phyloP scores from a whole-genome alignment of 2,797 vertebrate species.

The Myotis vivesi region DNA sequence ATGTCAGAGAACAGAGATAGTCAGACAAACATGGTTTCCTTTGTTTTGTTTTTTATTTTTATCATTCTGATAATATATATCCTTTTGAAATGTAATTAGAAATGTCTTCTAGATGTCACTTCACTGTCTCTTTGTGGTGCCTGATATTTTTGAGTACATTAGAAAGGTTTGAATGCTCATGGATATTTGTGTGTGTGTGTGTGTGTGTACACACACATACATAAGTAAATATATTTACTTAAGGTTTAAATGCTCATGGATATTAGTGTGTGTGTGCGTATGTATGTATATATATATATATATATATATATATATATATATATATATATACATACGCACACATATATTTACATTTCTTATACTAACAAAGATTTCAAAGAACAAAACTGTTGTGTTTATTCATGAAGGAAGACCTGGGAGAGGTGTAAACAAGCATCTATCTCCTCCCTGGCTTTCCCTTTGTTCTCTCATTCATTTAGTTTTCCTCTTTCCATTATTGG shows the following conservation, averaged over 20 bases:
- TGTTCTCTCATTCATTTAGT: neutral
- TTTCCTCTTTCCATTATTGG: neutral
- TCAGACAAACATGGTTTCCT: neutral
- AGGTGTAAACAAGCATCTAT: neutral
- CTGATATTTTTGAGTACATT: neutral
- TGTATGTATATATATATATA: rapidly evolving
- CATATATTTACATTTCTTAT: neutral
- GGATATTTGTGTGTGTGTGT: neutral
- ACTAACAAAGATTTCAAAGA: neutral
- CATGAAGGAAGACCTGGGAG: neutral
- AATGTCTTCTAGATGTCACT: neutral
- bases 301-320: neutral
- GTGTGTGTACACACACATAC: no score
- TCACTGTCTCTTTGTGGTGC: neutral
- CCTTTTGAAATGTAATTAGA: conserved; percentile 26
- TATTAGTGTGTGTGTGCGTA: neutral
- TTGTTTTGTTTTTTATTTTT: neutral
- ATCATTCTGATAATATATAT: conserved; percentile 32
- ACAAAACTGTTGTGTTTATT: neutral
- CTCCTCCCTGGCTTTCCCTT: neutral
- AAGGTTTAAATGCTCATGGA: neutral
- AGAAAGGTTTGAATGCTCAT: neutral
- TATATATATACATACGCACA: rapidly evolving
- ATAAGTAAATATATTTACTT: no score
- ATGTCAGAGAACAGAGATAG: conserved; percentile 61